Percentiles rank a stretch among this genome's conserved stretches.
phyloP scores from a whole-genome alignment of 1,140 invertebrate genomes.

The Drosophila willistoni region DNA sequence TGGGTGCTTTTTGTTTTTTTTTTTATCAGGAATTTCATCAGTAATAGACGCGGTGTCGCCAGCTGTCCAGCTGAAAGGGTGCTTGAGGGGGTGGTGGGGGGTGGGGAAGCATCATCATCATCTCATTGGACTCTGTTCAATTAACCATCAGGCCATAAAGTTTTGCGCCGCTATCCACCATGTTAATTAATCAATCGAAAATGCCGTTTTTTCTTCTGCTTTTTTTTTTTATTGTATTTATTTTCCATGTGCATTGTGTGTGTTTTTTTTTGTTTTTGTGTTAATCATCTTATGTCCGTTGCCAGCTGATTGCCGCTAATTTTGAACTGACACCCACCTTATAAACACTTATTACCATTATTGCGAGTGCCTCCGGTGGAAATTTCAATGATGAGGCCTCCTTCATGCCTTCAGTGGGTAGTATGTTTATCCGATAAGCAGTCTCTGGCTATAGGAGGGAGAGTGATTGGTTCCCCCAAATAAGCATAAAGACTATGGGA shows the following conservation, averaged over 20 bases:
- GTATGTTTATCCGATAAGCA: background rate
- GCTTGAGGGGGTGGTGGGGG: background rate
- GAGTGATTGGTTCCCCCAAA: background rate
- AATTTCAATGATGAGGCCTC: background rate
- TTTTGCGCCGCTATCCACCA: constrained; percentile 36
- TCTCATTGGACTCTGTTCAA: background rate
- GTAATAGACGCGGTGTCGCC: constrained; percentile 77
- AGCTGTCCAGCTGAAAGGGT: constrained; percentile 19
- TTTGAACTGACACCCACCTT: constrained; percentile 14
- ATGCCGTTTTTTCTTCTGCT: constrained; percentile 26
- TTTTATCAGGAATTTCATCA: constrained; percentile 59
- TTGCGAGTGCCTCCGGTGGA: background rate
- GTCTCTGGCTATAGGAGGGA: background rate
- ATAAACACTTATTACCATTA: background rate
- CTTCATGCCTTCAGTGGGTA: background rate
- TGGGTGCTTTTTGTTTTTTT: no score
- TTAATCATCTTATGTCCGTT: constrained; percentile 43
- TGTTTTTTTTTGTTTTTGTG: no score
- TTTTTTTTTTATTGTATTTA: constrained; percentile 11
- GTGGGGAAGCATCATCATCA: background rate
- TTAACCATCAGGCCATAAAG: constrained; percentile 37
- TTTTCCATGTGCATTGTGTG: constrained; percentile 39
- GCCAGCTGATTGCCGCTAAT: constrained; percentile 3
- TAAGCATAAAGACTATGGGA: background rate
- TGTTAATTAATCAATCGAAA: constrained; percentile 60